Base-by-base conservation (phyloP, 2,797 vertebrate species). In the Chiloscyllium punctatum region DNA sequence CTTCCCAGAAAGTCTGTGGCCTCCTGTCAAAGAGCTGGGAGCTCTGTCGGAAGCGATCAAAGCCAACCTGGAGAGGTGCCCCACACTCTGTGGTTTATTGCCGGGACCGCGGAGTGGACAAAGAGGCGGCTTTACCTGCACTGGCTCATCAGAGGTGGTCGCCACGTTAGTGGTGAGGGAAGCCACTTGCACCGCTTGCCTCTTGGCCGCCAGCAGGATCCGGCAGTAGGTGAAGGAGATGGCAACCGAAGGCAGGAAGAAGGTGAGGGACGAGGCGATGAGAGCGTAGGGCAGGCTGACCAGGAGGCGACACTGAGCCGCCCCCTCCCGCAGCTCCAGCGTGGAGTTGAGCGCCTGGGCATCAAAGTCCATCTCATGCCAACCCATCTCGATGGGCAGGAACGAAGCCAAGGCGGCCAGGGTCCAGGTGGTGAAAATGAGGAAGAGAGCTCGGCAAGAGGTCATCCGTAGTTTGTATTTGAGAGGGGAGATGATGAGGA, bases 151-250 rank as follows among this genome's bases (percentile, higher is more conserved):
- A 0, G 96, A 37, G 57, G 96, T 95, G 15, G 4, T 0, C 0
- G 96, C 96, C 95, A 96, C 62, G 4, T 96, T 97, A 13, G 97
- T 97, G 79, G 98, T 96, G 77, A 99, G 97, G 0, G 98, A 99
- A 0, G 99, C 99, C 90, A 99, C 99, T 96, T 98, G 98, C 96
- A 98, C 97, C 0, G 99, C 99, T 96, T 99, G 99, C 96, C 98
- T 98, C 95, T 98, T 97, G 0, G 99, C 99, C 0, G 98, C 98
- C 97, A 99, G 97, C 68, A 99, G 98, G 96, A 99, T 99, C 96
- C 98, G 98, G 96, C 99, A 99, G 97, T 99, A 99, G 96, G 99
- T 99, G 98, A 99, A 99, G 97, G 98, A 99, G 97, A 99, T 99
- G 97, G 99, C 99, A 0, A 98, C 97, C 0, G 99, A 99, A 0